Evolutionary conservation across 2,888 invertebrate species (phyloP), one percentile per base, ranked within the genome.

Genomic region (Amblyjoppa fuscipennis): DNA sequence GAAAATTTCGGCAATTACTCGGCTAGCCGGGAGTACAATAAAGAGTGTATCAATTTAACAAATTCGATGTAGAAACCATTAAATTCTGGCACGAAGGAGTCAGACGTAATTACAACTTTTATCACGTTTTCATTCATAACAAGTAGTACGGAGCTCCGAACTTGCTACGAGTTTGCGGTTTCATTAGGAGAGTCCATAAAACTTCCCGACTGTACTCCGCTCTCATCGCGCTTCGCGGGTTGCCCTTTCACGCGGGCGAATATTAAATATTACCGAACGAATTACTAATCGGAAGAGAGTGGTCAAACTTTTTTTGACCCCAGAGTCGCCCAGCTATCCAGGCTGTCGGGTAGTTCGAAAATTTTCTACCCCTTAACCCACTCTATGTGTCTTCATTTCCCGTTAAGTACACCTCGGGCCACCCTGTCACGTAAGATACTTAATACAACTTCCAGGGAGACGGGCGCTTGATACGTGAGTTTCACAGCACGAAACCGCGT

Each of bases 121-220:
- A 76, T 76, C 66, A 34, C 76, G 76, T 79, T 73, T 71, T 82
- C 82, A 85, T 82, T 85, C 71, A 68, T 82, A 82, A 82, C 53
- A 80, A 85, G 85, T 79, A 68, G 64, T 59, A 28, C 69, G 11
- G 20, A 6, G 82, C 53, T 38, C n/a, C n/a, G 56, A 3, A 75
- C 56, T 59, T 71, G 73, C 51, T 49, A n/a, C 31, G 61, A 31
- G 34, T 28, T 71, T 64, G 16, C 56, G 41, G 31, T 78, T 73
- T 78, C 28, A n/a, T 3, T 34, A 69, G 31, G 11, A 51, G 20
- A 61, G 71, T 51, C 31, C 61, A 28, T 45, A 13, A 79, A 82
- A 82, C 70, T 85, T 82, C 64, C 45, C 70, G 34, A 56, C 70
- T 56, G 7, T 51, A 78, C 71, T 68, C 66, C 38, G 20, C 68